These are phyloP conservation scores for Euplagia quadripunctaria DNA, from an alignment of 2,888 invertebrate genomes.

Conservation along the genomic window DNA sequence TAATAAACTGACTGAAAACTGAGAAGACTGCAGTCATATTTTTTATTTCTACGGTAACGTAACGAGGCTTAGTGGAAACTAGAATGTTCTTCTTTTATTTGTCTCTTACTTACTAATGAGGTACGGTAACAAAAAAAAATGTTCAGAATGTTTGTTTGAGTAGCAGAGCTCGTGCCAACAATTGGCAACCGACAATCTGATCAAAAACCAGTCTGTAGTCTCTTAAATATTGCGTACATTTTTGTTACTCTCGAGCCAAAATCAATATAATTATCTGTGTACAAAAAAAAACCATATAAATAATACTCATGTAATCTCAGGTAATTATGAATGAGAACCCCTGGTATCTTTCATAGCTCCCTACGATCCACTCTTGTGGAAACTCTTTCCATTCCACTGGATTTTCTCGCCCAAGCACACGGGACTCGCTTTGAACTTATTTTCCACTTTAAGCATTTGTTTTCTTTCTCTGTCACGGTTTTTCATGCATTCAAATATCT, in stretches of 20 bases:
- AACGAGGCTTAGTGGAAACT: not conserved
- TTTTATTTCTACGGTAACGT: too few relatives aligned
- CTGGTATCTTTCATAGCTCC: constrained; percentile 55
- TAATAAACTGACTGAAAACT: too few relatives aligned
- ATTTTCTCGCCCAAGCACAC: constrained; percentile 71
- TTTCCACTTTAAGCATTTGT: constrained; percentile 73
- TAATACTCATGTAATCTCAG: constrained; percentile 28
- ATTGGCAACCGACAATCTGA: too few relatives aligned
- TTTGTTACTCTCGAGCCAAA: constrained; percentile 10
- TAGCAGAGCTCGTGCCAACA: too few relatives aligned
- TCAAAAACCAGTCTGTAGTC: too few relatives aligned
- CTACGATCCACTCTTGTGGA: constrained; percentile 64
- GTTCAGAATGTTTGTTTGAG: too few relatives aligned
- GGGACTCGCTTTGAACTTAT: constrained; percentile 73
- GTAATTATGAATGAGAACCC: constrained; percentile 62
- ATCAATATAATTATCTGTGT: not conserved
- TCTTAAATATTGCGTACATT: too few relatives aligned
- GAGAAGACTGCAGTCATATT: not conserved
- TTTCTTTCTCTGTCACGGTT: constrained; percentile 67
- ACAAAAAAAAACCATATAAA: constrained; percentile 29
- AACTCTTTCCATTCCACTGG: constrained; percentile 73
- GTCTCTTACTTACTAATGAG: too few relatives aligned
- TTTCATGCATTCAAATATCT: constrained; percentile 45
- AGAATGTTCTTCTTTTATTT: not conserved
- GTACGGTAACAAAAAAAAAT: too few relatives aligned